phyloP scores from a whole-genome alignment of 2,888 invertebrate genomes.

The Pogonocherus hispidulus region DNA sequence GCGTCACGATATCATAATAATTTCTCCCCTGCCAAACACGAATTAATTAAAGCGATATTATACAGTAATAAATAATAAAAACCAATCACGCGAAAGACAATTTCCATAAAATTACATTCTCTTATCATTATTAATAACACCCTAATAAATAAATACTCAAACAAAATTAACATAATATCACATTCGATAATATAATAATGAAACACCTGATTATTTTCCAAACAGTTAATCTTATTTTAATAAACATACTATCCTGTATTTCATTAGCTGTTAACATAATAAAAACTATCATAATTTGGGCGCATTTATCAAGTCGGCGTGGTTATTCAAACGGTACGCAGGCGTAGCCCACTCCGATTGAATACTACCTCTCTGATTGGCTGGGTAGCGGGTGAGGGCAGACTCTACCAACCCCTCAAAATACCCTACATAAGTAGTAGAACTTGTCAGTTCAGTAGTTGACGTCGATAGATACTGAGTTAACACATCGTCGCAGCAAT shows the following conservation, averaged over 20 bases:
- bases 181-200: slow-evolving; percentile 56
- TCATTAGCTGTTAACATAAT: slow-evolving; percentile 59
- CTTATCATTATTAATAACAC: slow-evolving; percentile 53
- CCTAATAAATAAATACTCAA: slow-evolving; percentile 56
- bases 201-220: slow-evolving; percentile 63
- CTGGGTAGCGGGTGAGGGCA: slow-evolving; percentile 54
- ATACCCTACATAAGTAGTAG: slow-evolving; percentile 55
- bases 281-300: slow-evolving; percentile 53
- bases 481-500: slow-evolving; percentile 9
- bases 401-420: slow-evolving; percentile 50
- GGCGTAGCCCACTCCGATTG: slow-evolving; percentile 49
- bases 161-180: slow-evolving; percentile 31
- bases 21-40: not conserved
- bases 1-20: slow-evolving; percentile 3
- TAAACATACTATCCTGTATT: slow-evolving; percentile 59
- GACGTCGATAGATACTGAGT: slow-evolving; percentile 35
- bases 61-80: slow-evolving; percentile 41
- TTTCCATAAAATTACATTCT: slow-evolving; percentile 52
- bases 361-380: slow-evolving; percentile 54
- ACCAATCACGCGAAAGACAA: slow-evolving; percentile 48
- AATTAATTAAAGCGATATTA: slow-evolving; percentile 38
- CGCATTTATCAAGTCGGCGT: slow-evolving; percentile 62
- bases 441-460: slow-evolving; percentile 59
- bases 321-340: slow-evolving; percentile 57
- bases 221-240: slow-evolving; percentile 60